A percentile compares a stretch with the other conserved stretches of the same genome.
Evolutionary conservation across 37 sponge, comb jelly and placozoan species (phyloP).

Genomic region (Diacarnus erythraeanus): DNA sequence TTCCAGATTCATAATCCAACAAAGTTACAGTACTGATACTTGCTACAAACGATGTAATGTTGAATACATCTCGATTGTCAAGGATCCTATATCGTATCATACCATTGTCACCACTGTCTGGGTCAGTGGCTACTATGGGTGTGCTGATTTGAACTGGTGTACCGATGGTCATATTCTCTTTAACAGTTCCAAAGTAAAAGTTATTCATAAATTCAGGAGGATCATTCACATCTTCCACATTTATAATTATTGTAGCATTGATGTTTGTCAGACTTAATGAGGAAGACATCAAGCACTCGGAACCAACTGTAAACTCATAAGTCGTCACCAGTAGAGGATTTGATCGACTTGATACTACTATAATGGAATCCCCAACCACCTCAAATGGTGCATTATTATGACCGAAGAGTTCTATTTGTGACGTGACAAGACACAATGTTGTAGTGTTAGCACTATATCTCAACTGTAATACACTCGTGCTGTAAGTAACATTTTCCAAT

Average conservation of each 20-base stretch:
- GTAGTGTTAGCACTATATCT: too few species aligned
- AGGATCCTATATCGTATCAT: slow-evolving; percentile 39
- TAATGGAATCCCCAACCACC: too few species aligned
- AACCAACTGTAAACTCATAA: too few species aligned
- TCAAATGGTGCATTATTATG: too few species aligned
- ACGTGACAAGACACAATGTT: too few species aligned
- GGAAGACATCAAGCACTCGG: too few species aligned
- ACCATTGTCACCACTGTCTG: slow-evolving; percentile 65
- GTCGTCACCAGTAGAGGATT: too few species aligned
- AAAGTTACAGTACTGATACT: background rate
- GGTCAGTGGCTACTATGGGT: slow-evolving; percentile 42
- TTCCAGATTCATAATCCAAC: slow-evolving; percentile 13
- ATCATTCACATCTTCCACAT: slow-evolving; percentile 66
- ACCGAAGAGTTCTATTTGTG: too few species aligned
- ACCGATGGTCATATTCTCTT: slow-evolving; percentile 30
- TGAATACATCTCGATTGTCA: slow-evolving; percentile 37
- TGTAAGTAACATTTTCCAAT: slow-evolving; percentile 14
- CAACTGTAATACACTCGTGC: background rate
- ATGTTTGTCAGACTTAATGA: too few species aligned
- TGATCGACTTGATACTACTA: too few species aligned
- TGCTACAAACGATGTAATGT: slow-evolving; percentile 3
- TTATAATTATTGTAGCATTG: slow-evolving; percentile 17
- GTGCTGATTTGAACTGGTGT: slow-evolving; percentile 18
- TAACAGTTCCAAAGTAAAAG: slow-evolving; percentile 24
- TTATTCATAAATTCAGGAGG: slow-evolving; percentile 29